These are phyloP conservation scores for Morpho deidamia DNA, from an alignment of 2,888 invertebrate species.

Conservation along the genomic window DNA sequence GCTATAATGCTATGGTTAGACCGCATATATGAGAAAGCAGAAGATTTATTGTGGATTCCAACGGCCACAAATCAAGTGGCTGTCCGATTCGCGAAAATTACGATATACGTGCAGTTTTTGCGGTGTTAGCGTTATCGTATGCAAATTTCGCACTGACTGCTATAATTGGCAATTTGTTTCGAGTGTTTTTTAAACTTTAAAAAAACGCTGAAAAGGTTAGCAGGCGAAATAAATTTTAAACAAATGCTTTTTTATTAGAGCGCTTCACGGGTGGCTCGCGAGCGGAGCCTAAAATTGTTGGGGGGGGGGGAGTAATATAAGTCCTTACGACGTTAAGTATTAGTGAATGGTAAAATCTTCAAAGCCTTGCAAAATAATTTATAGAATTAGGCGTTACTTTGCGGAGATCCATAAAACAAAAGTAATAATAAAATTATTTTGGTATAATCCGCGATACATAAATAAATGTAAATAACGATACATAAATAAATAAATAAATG, in stretches of 20 bases:
- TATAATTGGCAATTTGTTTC: slow-evolving; percentile 27
- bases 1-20: slow-evolving; percentile 31
- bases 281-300: too few species aligned
- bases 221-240: background rate
- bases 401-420: too few species aligned
- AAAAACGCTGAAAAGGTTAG: slow-evolving; percentile 4
- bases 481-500: too few species aligned
- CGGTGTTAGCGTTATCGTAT: slow-evolving; percentile 39
- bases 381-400: too few species aligned
- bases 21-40: slow-evolving; percentile 33
- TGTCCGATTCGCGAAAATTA: slow-evolving; percentile 59
- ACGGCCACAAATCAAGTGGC: slow-evolving; percentile 60
- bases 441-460: too few species aligned
- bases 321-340: too few species aligned
- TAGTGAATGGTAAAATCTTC: too few species aligned
- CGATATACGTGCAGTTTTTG: slow-evolving; percentile 41
- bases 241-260: background rate
- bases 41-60: slow-evolving; percentile 61
- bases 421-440: too few species aligned
- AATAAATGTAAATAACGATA: too few species aligned
- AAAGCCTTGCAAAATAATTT: too few species aligned
- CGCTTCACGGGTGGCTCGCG: too few species aligned
- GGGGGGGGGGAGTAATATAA: too few species aligned
- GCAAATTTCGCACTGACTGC: slow-evolving; percentile 32
- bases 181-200: slow-evolving; percentile 15